Percentiles rank a stretch among this genome's conserved stretches.
Conservation (phyloP, 2,797 vertebrate genomes). For the Chaenodraco wilsoni region DNA sequence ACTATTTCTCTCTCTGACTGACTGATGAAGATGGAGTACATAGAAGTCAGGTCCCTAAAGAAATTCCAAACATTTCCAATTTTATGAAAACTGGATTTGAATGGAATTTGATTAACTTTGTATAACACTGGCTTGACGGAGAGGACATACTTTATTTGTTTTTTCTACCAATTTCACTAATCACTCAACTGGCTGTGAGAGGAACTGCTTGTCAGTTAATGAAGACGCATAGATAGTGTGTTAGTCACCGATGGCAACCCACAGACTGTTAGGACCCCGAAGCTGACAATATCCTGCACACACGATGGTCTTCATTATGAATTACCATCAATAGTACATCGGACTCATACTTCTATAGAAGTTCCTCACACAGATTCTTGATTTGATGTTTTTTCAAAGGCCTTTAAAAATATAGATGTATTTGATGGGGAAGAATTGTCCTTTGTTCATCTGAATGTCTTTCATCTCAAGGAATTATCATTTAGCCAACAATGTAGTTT, state of each 20-base stretch:
- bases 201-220: constrained; percentile 40
- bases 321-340: constrained; percentile 44
- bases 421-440: constrained; percentile 33
- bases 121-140: constrained; percentile 31
- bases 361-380: constrained; percentile 22
- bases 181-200: constrained; percentile 23
- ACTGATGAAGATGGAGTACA: constrained; percentile 47
- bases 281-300: constrained; percentile 53
- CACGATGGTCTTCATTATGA: constrained; percentile 47
- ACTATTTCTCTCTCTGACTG: background rate
- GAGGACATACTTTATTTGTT: background rate
- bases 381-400: constrained; percentile 18
- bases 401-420: constrained; percentile 2
- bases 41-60: constrained; percentile 39
- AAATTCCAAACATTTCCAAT: constrained; percentile 29
- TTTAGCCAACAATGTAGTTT: constrained; percentile 27
- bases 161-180: constrained; percentile 35
- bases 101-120: constrained; percentile 58
- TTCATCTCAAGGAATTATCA: constrained; percentile 32
- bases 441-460: background rate
- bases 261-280: constrained; percentile 35
- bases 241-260: constrained; percentile 49
- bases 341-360: constrained; percentile 45
- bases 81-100: constrained; percentile 43
- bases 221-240: constrained; percentile 40